Evolutionary conservation across 92 coral and sea anemone species (phyloP).

Genomic region (Heteractis magnifica): DNA sequence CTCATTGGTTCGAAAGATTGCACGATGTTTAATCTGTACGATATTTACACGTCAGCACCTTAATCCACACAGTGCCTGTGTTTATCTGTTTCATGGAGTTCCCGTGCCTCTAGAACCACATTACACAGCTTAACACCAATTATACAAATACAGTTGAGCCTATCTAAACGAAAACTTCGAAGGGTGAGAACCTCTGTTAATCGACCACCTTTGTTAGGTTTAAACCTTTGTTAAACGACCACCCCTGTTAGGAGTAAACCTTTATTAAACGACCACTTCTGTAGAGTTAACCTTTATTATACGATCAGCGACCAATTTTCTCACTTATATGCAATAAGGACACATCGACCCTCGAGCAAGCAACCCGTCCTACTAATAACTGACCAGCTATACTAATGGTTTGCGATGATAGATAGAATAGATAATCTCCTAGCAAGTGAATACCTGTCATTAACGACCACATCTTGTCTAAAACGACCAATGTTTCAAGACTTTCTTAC

Average conservation of each 20-base stretch:
- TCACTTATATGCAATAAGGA: no score
- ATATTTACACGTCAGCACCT: background rate
- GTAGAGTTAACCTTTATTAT: no score
- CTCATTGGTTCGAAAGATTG: background rate
- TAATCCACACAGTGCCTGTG: background rate
- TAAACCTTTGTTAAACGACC: background rate
- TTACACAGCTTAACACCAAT: slow-evolving; percentile 6
- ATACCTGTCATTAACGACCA: no score
- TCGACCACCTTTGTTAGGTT: background rate
- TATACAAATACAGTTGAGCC: background rate
- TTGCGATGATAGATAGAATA: no score
- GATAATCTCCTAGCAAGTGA: no score
- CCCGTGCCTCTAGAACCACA: background rate
- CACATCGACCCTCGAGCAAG: no score
- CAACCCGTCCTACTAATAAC: no score
- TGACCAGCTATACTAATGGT: no score
- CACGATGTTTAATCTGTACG: background rate
- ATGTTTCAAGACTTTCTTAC: no score
- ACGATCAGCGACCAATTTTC: no score
- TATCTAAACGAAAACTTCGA: background rate
- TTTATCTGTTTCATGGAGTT: background rate
- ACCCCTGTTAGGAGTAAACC: background rate
- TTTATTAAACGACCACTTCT: background rate
- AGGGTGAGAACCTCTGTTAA: background rate
- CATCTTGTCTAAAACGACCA: no score